These are phyloP conservation scores for Dasypus novemcinctus DNA, from an alignment of 2,113 vertebrate species.

Conservation along the genomic window DNA sequence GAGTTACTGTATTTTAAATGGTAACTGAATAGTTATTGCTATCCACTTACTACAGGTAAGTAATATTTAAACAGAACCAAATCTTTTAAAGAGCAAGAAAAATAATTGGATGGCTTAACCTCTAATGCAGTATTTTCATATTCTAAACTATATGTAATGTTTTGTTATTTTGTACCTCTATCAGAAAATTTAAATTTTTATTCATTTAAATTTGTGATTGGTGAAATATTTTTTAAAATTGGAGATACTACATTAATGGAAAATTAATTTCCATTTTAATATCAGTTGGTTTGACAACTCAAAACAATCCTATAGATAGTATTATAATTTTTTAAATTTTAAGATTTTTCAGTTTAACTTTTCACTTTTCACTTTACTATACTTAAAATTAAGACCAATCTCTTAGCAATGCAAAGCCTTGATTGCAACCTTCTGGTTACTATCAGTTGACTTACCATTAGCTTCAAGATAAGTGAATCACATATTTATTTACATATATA, in stretches of 20 bases:
- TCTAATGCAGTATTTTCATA: not conserved
- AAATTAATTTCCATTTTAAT: conserved; percentile 30
- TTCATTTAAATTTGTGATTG: conserved; percentile 18
- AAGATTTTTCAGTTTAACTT: not conserved
- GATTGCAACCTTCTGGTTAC: conserved; percentile 8
- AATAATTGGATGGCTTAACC: not conserved
- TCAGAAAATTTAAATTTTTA: not conserved
- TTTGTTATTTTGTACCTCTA: conserved; percentile 16
- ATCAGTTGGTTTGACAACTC: conserved; percentile 1
- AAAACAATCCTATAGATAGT: not conserved
- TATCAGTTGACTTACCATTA: not conserved
- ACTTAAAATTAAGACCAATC: not conserved
- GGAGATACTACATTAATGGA: not conserved
- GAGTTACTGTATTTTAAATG: conserved; percentile 22
- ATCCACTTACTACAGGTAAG: not conserved
- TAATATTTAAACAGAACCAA: conserved; percentile 11
- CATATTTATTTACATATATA: not conserved
- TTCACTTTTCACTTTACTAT: not conserved
- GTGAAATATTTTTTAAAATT: not conserved
- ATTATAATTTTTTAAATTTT: not conserved
- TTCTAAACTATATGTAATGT: not conserved
- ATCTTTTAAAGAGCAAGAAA: conserved; percentile 13
- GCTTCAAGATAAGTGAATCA: not conserved
- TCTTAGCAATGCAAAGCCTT: conserved; percentile 27
- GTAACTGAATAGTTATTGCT: not conserved